phyloP scores from a whole-genome alignment of 2,797 vertebrate species.

The Cossypha heuglini region DNA sequence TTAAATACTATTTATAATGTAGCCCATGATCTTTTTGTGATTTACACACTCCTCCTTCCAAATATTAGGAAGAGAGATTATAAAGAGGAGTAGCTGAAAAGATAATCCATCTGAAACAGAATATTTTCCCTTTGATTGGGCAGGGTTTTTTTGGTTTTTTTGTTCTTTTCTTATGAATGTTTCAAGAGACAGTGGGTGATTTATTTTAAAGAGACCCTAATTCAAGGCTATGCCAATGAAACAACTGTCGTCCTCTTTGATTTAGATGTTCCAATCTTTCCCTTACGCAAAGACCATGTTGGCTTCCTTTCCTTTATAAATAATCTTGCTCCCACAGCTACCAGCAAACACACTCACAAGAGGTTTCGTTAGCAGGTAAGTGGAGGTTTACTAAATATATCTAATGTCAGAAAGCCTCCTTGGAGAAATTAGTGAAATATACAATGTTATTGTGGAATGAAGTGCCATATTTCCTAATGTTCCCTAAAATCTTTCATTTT shows the following conservation, averaged over 20 bases:
- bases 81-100: neutral
- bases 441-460: neutral
- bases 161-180: neutral
- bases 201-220: conserved; percentile 40
- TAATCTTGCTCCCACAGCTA: neutral
- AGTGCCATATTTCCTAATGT: neutral
- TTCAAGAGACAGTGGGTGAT: conserved; percentile 2
- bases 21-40: neutral
- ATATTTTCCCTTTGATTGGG: neutral
- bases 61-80: neutral
- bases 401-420: neutral
- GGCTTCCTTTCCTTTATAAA: conserved; percentile 52
- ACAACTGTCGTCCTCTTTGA: conserved; percentile 57
- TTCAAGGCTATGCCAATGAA: conserved; percentile 69
- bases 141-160: neutral
- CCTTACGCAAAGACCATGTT: conserved; percentile 54
- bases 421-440: neutral
- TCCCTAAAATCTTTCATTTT: neutral
- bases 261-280: conserved; percentile 62
- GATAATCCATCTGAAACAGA: neutral
- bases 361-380: conserved; percentile 68
- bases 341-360: neutral
- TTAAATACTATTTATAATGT: neutral
- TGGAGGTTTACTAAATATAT: conserved; percentile 28
- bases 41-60: neutral